Percentiles rank a stretch among this genome's conserved stretches.
phyloP scores from a whole-genome alignment of 2,888 invertebrate genomes.

The Agrotis exclamationis region DNA sequence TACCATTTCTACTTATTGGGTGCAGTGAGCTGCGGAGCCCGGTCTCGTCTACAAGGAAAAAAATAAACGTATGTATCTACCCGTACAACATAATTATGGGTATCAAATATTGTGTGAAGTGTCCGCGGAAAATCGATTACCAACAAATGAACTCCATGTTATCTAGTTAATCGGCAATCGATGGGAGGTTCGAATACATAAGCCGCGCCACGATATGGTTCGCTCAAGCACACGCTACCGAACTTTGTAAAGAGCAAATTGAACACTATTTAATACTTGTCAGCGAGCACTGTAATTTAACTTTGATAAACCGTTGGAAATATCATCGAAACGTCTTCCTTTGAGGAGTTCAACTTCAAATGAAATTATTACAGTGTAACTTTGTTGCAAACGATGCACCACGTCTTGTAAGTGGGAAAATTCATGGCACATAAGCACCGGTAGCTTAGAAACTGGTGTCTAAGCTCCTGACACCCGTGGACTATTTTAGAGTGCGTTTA shows the following conservation, averaged over 20 bases:
- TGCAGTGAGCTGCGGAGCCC: slow-evolving; percentile 54
- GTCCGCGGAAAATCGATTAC: slow-evolving; percentile 40
- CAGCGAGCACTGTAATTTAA: background rate
- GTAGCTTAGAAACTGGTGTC: too few species aligned
- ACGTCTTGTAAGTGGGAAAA: background rate
- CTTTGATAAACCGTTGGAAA: background rate
- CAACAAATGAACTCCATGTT: slow-evolving; percentile 29
- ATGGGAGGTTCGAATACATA: slow-evolving; percentile 19
- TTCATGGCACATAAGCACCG: background rate
- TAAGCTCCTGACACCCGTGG: too few species aligned
- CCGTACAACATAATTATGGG: background rate
- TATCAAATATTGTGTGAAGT: slow-evolving; percentile 22
- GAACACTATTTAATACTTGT: slow-evolving; percentile 5
- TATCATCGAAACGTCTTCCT: slow-evolving; percentile 9
- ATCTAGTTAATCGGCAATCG: slow-evolving; percentile 38
- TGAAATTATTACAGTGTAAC: slow-evolving; percentile 1
- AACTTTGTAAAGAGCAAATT: slow-evolving; percentile 5
- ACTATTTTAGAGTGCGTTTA: too few species aligned
- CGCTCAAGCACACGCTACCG: background rate
- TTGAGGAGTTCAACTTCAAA: slow-evolving; percentile 13
- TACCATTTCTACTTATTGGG: slow-evolving; percentile 76
- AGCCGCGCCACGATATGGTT: slow-evolving; percentile 26
- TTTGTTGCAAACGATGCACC: slow-evolving; percentile 3
- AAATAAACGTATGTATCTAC: slow-evolving; percentile 10
- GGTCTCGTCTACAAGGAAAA: slow-evolving; percentile 74